Conservation (phyloP, 2,113 vertebrate species). For the Osmerus eperlanus region DNA sequence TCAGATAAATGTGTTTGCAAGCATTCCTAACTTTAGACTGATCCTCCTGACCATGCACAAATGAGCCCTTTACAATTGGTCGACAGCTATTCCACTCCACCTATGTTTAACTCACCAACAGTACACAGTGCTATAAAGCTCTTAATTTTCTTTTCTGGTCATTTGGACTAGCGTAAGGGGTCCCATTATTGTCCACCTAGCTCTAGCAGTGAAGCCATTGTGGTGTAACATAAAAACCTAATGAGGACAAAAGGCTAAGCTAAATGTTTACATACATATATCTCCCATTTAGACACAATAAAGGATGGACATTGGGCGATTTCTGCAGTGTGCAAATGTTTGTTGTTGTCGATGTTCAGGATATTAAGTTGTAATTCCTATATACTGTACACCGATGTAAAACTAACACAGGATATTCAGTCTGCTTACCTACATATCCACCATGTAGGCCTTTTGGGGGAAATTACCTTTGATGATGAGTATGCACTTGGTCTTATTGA, state of each 20-base stretch:
- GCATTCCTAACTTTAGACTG: conserved; percentile 52
- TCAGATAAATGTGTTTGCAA: conserved; percentile 67
- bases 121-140: conserved; percentile 12
- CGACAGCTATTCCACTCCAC: conserved; percentile 24
- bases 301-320: conserved; percentile 29
- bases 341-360: conserved; percentile 2
- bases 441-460: not conserved
- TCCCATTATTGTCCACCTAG: too few relatives aligned
- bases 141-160: conserved; percentile 14
- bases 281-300: conserved; percentile 13
- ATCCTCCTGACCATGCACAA: conserved; percentile 57
- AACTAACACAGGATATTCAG: conserved; percentile 22
- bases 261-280: conserved; percentile 6
- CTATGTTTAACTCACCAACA: conserved; percentile 28
- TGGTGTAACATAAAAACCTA: not conserved
- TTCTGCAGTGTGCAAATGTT: conserved; percentile 31
- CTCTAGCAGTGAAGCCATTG: not conserved
- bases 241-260: not conserved
- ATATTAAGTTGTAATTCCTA: conserved; percentile 4
- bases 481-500: conserved; percentile 16
- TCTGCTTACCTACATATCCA: conserved; percentile 3
- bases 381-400: not conserved
- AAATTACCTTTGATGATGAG: not conserved
- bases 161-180: not conserved
- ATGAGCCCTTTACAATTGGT: conserved; percentile 64